A percentile compares a stretch with the other conserved stretches of the same genome.
These are phyloP conservation scores for Meghimatium bilineatum DNA, from an alignment of 2,888 invertebrate genomes.

Conservation along the genomic window DNA sequence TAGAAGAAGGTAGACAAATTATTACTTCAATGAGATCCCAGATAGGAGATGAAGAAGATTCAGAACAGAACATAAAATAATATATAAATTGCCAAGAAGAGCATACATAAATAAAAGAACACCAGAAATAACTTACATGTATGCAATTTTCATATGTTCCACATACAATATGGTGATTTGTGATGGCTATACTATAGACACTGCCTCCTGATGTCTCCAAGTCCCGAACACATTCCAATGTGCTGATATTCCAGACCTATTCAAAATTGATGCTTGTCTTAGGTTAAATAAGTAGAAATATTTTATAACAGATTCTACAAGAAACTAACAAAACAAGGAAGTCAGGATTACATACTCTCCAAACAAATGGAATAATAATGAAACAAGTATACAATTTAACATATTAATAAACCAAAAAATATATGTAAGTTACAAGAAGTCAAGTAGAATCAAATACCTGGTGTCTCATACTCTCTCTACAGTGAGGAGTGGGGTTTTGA, in stretches of 20 bases:
- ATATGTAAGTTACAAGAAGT: no score
- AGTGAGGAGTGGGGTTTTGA: no score
- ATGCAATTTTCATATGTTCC: conserved; percentile 77
- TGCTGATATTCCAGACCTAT: conserved; percentile 74
- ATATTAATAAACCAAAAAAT: no score
- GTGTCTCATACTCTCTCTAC: no score
- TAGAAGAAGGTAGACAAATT: no score
- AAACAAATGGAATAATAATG: no score
- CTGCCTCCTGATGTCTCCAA: conserved; percentile 76
- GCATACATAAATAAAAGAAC: neutral
- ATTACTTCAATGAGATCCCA: no score
- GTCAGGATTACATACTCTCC: no score
- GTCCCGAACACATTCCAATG: conserved; percentile 72
- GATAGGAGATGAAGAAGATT: no score
- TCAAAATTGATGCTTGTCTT: neutral
- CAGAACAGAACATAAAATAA: neutral
- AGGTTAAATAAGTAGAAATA: neutral
- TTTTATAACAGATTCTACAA: neutral
- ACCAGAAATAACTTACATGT: conserved; percentile 67
- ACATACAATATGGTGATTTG: conserved; percentile 75
- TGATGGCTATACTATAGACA: conserved; percentile 76
- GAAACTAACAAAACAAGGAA: no score
- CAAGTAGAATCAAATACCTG: no score
- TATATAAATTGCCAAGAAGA: neutral
- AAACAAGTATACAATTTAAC: no score